Evolutionary conservation across 2,888 invertebrate species (phyloP).

Genomic region (Cryptocephalus primarius): DNA sequence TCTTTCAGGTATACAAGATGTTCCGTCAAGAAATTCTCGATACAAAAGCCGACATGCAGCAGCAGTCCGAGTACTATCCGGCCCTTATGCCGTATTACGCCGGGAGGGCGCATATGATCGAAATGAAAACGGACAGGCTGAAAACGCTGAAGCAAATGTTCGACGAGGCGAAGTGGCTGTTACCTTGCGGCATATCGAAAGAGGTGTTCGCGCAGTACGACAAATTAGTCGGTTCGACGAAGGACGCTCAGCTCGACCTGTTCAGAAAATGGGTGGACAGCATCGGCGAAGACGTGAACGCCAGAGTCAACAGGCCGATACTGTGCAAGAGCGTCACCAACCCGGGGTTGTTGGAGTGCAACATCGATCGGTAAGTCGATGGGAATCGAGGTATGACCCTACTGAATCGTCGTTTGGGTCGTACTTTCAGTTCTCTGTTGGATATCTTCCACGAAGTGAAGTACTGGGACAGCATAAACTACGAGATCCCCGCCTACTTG

Average conservation of each 20-base stretch:
- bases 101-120: constrained; percentile 58
- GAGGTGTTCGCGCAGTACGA: constrained; percentile 62
- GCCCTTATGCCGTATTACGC: constrained; percentile 59
- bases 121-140: constrained; percentile 55
- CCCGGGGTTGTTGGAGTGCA: constrained; percentile 62
- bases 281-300: constrained; percentile 47
- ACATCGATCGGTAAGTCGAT: constrained; percentile 57
- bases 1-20: constrained; percentile 55
- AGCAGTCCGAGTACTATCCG: constrained; percentile 49
- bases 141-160: constrained; percentile 52
- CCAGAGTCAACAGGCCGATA: constrained; percentile 56
- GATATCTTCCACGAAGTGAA: constrained; percentile 60
- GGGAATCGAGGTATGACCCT: too few species aligned
- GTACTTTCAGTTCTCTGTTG: constrained; percentile 49
- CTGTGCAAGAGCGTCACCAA: constrained; percentile 55
- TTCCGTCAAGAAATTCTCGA: constrained; percentile 65
- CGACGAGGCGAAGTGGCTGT: constrained; percentile 67
- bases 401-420: too few species aligned
- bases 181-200: constrained; percentile 59
- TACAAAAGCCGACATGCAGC: constrained; percentile 58
- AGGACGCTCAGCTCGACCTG: constrained; percentile 42
- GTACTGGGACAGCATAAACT: constrained; percentile 61
- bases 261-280: constrained; percentile 48
- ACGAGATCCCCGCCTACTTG: constrained; percentile 58
- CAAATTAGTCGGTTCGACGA: constrained; percentile 47